Conservation (phyloP, 2,113 vertebrate species). For the Arizona elegans region DNA sequence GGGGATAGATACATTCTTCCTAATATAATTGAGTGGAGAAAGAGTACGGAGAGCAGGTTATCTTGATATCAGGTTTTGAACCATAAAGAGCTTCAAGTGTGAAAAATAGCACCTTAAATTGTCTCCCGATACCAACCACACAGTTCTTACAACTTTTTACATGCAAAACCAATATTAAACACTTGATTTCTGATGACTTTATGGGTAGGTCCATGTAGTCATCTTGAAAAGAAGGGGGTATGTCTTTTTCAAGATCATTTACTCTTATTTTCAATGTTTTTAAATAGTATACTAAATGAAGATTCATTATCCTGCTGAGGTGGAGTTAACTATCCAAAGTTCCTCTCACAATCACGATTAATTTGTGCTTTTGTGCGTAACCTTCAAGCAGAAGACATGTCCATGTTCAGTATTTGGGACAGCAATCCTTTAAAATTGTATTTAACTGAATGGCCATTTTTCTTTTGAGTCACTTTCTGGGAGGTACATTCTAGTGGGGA, state of each 20-base stretch:
- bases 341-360: background rate
- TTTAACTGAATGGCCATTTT: background rate
- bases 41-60: background rate
- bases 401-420: background rate
- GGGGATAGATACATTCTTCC: background rate
- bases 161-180: background rate
- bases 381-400: background rate
- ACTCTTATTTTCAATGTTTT: background rate
- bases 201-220: background rate
- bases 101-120: background rate
- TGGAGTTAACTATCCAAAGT: background rate
- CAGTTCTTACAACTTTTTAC: background rate
- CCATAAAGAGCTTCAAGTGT: background rate
- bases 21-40: background rate
- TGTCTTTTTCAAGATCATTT: background rate
- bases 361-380: background rate
- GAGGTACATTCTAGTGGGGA: background rate
- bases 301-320: background rate
- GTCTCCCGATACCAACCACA: background rate
- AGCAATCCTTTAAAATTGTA: background rate
- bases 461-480: background rate
- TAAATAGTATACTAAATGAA: background rate
- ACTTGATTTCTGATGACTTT: background rate
- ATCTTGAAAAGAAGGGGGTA: background rate
- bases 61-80: background rate